Evolutionary conservation across 2,888 invertebrate species (phyloP).

Genomic region (Parapristionchus giblindavisi): DNA sequence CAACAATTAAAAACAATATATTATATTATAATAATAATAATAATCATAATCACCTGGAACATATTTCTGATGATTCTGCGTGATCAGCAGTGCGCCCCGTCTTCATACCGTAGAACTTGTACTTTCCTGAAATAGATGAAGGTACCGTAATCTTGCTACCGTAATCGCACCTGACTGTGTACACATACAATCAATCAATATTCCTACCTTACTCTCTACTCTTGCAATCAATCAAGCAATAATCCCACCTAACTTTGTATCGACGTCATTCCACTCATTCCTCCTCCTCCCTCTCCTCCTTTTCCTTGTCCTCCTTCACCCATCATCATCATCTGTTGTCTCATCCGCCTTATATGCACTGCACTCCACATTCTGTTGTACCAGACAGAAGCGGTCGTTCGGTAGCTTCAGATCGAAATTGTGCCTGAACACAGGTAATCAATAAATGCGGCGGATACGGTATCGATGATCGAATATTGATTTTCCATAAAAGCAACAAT

Average conservation of each 20-base stretch:
- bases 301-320: neutral
- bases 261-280: conserved; percentile 13
- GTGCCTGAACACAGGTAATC: no score
- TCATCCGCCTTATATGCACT: conserved; percentile 38
- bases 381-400: conserved; percentile 85
- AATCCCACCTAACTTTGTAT: neutral
- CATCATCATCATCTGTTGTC: no score
- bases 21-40: neutral
- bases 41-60: conserved; percentile 81
- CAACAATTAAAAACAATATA: neutral
- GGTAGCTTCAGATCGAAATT: conserved; percentile 90
- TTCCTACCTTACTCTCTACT: no score
- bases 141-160: neutral
- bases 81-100: conserved; percentile 77
- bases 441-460: no score
- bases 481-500: no score
- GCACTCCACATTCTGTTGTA: conserved; percentile 72
- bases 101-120: conserved; percentile 98
- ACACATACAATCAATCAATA: no score
- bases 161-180: no score
- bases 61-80: conserved; percentile 97
- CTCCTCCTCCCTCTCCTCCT: neutral
- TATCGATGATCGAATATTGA: no score
- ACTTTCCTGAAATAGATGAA: conserved; percentile 75
- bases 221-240: no score